Evolutionary conservation across 1,140 invertebrate species (phyloP).

Genomic region (Ectropis grisescens): DNA sequence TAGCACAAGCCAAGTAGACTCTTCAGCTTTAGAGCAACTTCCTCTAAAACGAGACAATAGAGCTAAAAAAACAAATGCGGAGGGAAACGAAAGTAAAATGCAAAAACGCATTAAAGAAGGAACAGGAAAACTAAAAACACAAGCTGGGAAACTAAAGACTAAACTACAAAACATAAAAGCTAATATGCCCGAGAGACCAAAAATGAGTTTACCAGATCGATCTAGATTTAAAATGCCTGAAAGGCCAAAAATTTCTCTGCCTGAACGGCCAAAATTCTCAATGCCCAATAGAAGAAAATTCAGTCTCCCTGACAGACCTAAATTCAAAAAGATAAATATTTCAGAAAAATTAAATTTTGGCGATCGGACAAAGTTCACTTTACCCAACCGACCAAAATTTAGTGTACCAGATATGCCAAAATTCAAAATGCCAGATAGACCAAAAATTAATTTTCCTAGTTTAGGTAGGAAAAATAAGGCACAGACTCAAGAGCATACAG

Average conservation of each 20-base stretch:
- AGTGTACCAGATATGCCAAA: slow-evolving; percentile 73
- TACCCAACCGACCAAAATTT: slow-evolving; percentile 72
- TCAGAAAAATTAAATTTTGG: slow-evolving; percentile 71
- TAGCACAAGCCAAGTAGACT: slow-evolving; percentile 78
- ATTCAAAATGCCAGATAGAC: slow-evolving; percentile 74
- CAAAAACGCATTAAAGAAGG: slow-evolving; percentile 70
- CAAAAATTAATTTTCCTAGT: slow-evolving; percentile 69
- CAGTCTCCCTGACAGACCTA: slow-evolving; percentile 69
- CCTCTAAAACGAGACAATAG: slow-evolving; percentile 73
- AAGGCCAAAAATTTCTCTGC: slow-evolving; percentile 68
- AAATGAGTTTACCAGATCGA: slow-evolving; percentile 64
- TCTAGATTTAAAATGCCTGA: slow-evolving; percentile 74
- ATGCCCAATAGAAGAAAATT: slow-evolving; percentile 72
- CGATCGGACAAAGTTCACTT: slow-evolving; percentile 70
- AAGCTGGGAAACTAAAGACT: slow-evolving; percentile 73
- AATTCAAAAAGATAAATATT: slow-evolving; percentile 73
- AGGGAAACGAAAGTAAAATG: slow-evolving; percentile 49
- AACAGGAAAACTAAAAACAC: slow-evolving; percentile 71
- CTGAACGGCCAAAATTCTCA: slow-evolving; percentile 70
- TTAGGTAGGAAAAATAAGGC: slow-evolving; percentile 52
- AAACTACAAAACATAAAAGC: slow-evolving; percentile 73
- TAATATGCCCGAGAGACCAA: slow-evolving; percentile 70
- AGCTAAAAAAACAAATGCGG: slow-evolving; percentile 62
- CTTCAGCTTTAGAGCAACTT: slow-evolving; percentile 74
- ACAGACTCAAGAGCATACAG: slow-evolving; percentile 34